Evolutionary conservation across 2,113 vertebrate genomes (phyloP).

Genomic region (Alligator mississippiensis): DNA sequence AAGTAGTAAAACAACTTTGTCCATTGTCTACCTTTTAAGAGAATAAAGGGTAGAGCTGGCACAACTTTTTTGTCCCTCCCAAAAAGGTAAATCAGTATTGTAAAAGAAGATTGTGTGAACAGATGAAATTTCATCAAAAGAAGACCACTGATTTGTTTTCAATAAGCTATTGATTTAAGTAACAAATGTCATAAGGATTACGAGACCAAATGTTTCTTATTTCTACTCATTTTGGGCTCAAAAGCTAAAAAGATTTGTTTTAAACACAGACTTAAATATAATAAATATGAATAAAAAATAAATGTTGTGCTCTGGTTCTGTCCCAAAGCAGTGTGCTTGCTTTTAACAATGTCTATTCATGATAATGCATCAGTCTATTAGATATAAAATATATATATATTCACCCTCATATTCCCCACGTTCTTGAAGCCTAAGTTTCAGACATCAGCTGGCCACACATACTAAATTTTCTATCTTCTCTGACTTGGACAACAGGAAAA

Average conservation of each 20-base stretch:
- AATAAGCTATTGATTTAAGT: neutral
- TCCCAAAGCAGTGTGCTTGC: neutral
- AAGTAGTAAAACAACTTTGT: too few relatives aligned
- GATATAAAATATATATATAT: neutral
- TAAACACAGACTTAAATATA: neutral
- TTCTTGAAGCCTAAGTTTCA: neutral
- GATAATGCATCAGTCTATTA: neutral
- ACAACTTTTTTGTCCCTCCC: neutral
- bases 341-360: neutral
- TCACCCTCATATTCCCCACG: neutral
- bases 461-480: neutral
- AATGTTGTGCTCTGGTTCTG: neutral
- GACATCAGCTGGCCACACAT: neutral
- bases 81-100: neutral
- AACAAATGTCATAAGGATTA: neutral
- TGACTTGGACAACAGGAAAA: neutral
- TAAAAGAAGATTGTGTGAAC: neutral
- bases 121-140: neutral
- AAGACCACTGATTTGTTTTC: neutral
- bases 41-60: neutral
- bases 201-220: neutral
- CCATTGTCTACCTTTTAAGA: neutral
- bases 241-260: neutral
- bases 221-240: neutral
- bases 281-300: neutral